Evolutionary conservation across 2,888 invertebrate genomes (phyloP).

Genomic region (Rhogogaster chlorosoma): DNA sequence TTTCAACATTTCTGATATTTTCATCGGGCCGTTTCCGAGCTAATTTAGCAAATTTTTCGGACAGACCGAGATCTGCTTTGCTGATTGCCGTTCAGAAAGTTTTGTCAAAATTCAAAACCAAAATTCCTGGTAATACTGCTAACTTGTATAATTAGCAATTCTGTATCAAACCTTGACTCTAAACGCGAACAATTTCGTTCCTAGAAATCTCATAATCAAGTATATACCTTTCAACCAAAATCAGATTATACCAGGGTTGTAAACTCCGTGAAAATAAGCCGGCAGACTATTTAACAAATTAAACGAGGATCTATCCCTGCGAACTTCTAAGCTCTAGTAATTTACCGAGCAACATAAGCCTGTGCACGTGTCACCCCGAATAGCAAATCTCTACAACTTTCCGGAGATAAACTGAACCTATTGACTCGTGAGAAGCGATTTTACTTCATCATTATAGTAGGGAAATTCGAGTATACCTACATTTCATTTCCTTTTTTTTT

Average conservation of each 20-base stretch:
- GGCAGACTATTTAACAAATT: slow-evolving; percentile 40
- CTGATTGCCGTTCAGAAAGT: not conserved
- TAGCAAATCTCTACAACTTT: not conserved
- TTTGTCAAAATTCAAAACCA: not conserved
- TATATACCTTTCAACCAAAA: not conserved
- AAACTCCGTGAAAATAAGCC: slow-evolving; percentile 3
- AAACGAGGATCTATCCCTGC: slow-evolving; percentile 19
- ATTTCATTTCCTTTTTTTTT: not conserved
- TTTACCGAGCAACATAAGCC: not conserved
- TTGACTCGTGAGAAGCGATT: not conserved
- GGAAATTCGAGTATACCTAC: not conserved
- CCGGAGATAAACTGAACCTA: not conserved
- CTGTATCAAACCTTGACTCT: not conserved
- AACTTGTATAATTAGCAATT: not conserved
- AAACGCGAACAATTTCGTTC: not conserved
- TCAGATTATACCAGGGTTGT: not conserved
- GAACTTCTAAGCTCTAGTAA: not conserved
- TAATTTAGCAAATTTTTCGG: too few relatives aligned
- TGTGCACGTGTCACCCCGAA: not conserved
- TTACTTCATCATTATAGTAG: not conserved
- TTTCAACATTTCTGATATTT: too few relatives aligned
- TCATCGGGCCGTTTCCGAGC: too few relatives aligned
- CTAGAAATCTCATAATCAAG: not conserved
- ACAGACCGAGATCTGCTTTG: not conserved
- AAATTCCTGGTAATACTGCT: not conserved